Conservation (phyloP, 2,888 invertebrate genomes). For the Coremacera marginata region DNA sequence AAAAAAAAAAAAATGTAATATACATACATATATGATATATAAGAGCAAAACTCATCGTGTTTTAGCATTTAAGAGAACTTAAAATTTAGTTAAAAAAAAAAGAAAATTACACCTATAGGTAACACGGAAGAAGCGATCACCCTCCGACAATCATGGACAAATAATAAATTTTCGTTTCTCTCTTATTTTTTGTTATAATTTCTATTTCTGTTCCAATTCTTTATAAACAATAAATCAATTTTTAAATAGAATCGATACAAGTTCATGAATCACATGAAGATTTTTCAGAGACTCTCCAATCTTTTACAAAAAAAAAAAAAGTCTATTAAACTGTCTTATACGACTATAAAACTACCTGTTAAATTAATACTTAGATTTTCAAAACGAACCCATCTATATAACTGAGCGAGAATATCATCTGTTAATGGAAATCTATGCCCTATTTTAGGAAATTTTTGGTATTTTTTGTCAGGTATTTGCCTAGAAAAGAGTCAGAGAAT, state of each 20-base stretch:
- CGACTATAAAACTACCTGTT: background rate
- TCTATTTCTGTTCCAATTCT: background rate
- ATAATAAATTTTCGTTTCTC: constrained; percentile 12
- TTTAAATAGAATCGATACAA: background rate
- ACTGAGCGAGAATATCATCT: too few species aligned
- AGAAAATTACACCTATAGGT: background rate
- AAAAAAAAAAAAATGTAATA: constrained; percentile 19
- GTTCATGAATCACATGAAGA: background rate
- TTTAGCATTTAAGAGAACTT: background rate
- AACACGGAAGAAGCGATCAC: constrained; percentile 37
- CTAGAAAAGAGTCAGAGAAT: too few species aligned
- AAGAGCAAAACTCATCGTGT: background rate
- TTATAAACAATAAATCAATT: background rate
- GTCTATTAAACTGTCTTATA: too few species aligned
- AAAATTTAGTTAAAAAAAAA: background rate
- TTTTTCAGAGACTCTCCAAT: background rate
- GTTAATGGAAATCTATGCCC: too few species aligned
- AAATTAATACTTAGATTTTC: background rate
- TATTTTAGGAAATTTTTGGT: too few species aligned
- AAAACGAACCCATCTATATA: too few species aligned
- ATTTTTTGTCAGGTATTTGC: too few species aligned
- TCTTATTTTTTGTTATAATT: background rate
- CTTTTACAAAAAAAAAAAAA: too few species aligned
- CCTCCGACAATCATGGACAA: constrained; percentile 47
- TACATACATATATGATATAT: constrained; percentile 3